Percentiles rank a stretch among this genome's conserved stretches.
phyloP scores from a whole-genome alignment of 2,888 invertebrate species.

The Troides helena region DNA sequence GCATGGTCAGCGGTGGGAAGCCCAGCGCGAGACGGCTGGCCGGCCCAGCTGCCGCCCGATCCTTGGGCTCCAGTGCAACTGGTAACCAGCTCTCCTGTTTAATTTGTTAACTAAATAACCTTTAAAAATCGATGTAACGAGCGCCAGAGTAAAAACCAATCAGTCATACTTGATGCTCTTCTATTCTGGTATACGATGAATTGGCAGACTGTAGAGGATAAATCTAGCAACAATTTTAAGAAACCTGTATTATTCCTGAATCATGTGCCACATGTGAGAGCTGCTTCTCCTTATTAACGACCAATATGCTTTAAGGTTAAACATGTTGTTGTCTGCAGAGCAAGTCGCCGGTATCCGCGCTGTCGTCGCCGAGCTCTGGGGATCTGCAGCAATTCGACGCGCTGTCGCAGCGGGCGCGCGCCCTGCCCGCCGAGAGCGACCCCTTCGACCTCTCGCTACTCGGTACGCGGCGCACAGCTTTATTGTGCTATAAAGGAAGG shows the following conservation, averaged over 20 bases:
- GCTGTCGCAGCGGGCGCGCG: constrained; percentile 87
- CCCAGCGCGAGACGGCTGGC: constrained; percentile 67
- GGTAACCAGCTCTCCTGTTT: constrained; percentile 34
- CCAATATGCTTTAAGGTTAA: background rate
- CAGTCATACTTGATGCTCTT: too few relatives aligned
- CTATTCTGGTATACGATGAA: too few relatives aligned
- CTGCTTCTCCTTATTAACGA: too few relatives aligned
- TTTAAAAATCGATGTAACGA: too few relatives aligned
- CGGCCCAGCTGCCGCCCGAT: constrained; percentile 52
- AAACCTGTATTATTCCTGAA: too few relatives aligned
- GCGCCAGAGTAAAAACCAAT: too few relatives aligned
- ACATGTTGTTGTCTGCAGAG: constrained; percentile 42
- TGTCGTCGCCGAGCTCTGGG: constrained; percentile 78
- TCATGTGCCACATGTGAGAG: too few relatives aligned
- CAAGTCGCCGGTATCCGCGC: constrained; percentile 61
- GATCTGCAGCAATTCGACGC: constrained; percentile 94
- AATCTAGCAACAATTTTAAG: too few relatives aligned
- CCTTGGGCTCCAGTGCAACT: constrained; percentile 68
- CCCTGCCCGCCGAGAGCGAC: constrained; percentile 83
- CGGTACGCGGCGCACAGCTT: constrained; percentile 43
- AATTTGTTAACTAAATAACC: too few relatives aligned
- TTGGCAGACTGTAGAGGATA: too few relatives aligned
- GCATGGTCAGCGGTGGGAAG: constrained; percentile 82
- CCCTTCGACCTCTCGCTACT: constrained; percentile 86
- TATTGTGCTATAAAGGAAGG: too few relatives aligned